These are phyloP conservation scores for Lagorchestes hirsutus DNA, from an alignment of 2,797 vertebrate species.

Conservation along the genomic window DNA sequence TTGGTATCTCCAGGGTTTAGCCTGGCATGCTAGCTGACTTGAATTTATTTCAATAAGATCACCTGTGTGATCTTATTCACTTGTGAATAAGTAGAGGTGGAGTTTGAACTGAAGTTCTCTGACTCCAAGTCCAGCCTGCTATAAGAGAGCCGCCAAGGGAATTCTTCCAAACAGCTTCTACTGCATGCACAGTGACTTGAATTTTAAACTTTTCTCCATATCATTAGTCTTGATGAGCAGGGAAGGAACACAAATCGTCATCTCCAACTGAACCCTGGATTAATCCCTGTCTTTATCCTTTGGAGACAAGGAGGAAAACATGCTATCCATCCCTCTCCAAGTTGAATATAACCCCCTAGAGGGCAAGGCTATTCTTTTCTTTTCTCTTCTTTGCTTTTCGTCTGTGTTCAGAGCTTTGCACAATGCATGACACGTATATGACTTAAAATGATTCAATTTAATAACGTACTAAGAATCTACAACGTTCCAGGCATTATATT, in stretches of 20 bases:
- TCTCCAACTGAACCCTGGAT: not conserved
- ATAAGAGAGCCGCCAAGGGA: not conserved
- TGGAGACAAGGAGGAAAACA: slow-evolving; percentile 39
- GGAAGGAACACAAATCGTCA: not conserved
- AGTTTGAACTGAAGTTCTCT: not conserved
- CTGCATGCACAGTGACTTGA: not conserved
- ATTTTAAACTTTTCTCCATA: not conserved
- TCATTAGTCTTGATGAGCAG: not conserved
- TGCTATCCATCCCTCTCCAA: not conserved
- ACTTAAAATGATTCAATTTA: not conserved
- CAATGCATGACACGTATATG: not conserved
- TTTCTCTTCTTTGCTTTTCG: not conserved
- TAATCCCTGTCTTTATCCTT: slow-evolving; percentile 21
- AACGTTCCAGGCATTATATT: not conserved
- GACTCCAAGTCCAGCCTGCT: not conserved
- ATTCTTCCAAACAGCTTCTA: not conserved
- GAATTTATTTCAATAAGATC: not conserved
- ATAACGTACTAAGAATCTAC: not conserved
- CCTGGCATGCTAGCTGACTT: not conserved
- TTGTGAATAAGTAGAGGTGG: not conserved
- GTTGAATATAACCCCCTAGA: not conserved
- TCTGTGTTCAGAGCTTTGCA: not conserved
- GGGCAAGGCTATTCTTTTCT: not conserved
- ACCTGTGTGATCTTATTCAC: not conserved
- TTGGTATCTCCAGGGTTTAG: not conserved